Evolutionary conservation across 2,888 invertebrate genomes (phyloP).

Genomic region (Xanthostigma xanthostigma): DNA sequence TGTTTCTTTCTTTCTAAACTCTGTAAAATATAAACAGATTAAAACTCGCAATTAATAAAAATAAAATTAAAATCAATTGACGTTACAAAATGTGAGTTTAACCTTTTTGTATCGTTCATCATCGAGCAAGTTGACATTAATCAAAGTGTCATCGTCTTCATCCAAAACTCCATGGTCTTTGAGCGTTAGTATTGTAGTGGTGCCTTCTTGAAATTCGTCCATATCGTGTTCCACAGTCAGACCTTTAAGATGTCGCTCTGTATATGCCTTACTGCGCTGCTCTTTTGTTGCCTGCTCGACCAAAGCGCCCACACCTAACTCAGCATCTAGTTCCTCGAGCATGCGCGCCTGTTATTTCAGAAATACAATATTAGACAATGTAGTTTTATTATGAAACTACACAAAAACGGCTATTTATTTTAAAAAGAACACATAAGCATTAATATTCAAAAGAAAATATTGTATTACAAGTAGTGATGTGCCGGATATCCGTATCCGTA

Average conservation of each 20-base stretch:
- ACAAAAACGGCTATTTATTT: constrained; percentile 2
- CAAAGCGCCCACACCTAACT: constrained; percentile 77
- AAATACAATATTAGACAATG: neutral
- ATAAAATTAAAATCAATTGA: neutral
- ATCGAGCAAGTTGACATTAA: constrained; percentile 82
- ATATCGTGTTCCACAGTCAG: constrained; percentile 75
- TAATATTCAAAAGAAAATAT: too few species aligned
- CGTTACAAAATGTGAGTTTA: constrained; percentile 5
- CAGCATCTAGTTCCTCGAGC: constrained; percentile 88
- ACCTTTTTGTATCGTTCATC: constrained; percentile 70
- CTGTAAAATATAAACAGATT: constrained; percentile 24
- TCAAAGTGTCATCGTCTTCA: constrained; percentile 71
- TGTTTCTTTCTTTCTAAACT: constrained; percentile 74
- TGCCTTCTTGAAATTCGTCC: constrained; percentile 55
- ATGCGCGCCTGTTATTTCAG: constrained; percentile 56
- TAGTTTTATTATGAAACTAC: neutral
- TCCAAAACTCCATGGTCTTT: constrained; percentile 86
- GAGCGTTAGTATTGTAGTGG: constrained; percentile 76
- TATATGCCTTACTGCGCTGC: constrained; percentile 46
- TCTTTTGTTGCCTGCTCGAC: constrained; percentile 60
- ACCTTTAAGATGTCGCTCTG: constrained; percentile 58
- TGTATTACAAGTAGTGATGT: too few species aligned
- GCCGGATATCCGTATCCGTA: too few species aligned
- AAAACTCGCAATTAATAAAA: constrained; percentile 4
- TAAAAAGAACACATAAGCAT: neutral